Evolutionary conservation across 1,140 invertebrate species (phyloP), one percentile per base, ranked within the genome.

Genomic region (Apis laboriosa): DNA sequence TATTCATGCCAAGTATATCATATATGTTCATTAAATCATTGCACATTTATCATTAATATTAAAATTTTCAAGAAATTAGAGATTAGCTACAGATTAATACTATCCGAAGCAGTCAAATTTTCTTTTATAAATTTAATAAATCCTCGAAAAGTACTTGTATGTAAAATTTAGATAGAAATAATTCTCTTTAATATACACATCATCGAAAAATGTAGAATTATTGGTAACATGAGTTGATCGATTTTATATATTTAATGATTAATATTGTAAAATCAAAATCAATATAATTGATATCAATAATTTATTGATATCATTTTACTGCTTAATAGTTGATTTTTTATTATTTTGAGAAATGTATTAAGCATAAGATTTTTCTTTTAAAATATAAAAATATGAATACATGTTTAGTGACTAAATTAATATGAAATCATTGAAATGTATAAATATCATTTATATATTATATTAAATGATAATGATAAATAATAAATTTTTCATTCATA

Each of bases 31-130:
- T 67, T 58, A 55, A 56, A 55, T 28, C 17, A 49, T 19, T 21
- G 49, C 1, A 1, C 4, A 11, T 64, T 64, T 15, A 64, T 64
- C 17, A 64, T 64, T 9, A 19, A 64, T 9, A 34, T 5, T 28
- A 28, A 34, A 34, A 64, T 9, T 34, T 64, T 28, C 3, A 9
- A 64, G 9, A 13, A 53, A 53, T 7, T 55, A 9, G 13, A 55
- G 2, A 21, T 34, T 21, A 77, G 64, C 73, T n/a, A 11, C 80
- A 77, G 15, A 82, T 61, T 21, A 60, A 1, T 56, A 43, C 24
- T 53, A 51, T 55, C 24, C 15, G 49, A 51, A 68, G 74, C 80
- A 82, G 80, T 82, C 80, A 70, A 4, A 68, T 13, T 12, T 11
- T 55, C 55, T 70, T 43, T 13, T 15, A 24, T 12, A 58, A 2